Conservation (phyloP, 2,797 vertebrate genomes). For the Rhinophrynus dorsalis region DNA sequence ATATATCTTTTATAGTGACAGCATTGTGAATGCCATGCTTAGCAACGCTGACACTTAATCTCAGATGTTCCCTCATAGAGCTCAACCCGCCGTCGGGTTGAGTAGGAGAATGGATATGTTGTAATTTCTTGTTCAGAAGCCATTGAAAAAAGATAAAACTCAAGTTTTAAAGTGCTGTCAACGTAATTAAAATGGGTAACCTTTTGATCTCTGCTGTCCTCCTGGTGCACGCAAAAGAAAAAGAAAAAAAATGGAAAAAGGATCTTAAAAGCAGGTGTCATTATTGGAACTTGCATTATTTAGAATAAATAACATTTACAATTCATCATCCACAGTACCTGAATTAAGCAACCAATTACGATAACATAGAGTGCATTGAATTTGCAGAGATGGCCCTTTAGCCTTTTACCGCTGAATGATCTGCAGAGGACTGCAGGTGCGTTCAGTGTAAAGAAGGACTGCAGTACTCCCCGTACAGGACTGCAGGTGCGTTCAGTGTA, state of each 20-base stretch:
- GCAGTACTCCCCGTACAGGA: no score
- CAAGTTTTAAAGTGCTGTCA: conserved; percentile 89
- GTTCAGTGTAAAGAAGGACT: neutral
- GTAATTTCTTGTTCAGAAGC: conserved; percentile 89
- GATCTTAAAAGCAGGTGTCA: conserved; percentile 45
- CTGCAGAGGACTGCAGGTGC: conserved; percentile 17
- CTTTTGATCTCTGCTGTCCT: conserved; percentile 50
- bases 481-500: conserved; percentile 7
- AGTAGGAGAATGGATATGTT: conserved; percentile 74
- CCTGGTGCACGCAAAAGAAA: conserved; percentile 45
- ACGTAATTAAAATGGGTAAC: conserved; percentile 71
- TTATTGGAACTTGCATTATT: conserved; percentile 39
- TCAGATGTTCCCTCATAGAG: conserved; percentile 82
- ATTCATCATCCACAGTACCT: conserved; percentile 32
- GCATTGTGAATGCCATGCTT: conserved; percentile 89
- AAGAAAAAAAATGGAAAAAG: conserved; percentile 45
- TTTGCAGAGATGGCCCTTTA: conserved; percentile 30
- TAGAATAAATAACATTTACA: conserved; percentile 43
- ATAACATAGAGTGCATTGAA: conserved; percentile 17
- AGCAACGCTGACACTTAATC: conserved; percentile 87
- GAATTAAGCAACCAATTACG: conserved; percentile 22
- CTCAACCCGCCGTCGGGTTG: conserved; percentile 80
- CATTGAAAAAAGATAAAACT: conserved; percentile 74
- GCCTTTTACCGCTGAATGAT: conserved; percentile 19
- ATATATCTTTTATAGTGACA: conserved; percentile 90